These are phyloP conservation scores for Siniperca obscura DNA, from an alignment of 2,797 vertebrate genomes.

Conservation along the genomic window DNA sequence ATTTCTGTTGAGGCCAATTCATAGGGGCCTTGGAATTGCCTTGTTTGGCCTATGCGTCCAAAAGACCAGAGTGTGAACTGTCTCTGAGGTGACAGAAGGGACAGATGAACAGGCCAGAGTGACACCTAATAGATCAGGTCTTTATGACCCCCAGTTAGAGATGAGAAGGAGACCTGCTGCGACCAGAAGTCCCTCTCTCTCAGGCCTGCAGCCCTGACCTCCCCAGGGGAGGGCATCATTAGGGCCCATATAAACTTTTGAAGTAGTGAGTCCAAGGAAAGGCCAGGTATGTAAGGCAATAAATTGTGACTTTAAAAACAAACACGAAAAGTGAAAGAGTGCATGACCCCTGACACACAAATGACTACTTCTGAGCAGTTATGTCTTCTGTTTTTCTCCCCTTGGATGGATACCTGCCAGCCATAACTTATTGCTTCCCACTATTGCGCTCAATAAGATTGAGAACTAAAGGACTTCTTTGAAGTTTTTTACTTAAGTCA, in stretches of 20 bases:
- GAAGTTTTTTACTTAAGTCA: conserved; percentile 60
- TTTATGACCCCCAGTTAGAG: conserved; percentile 77
- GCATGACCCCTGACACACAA: conserved; percentile 69
- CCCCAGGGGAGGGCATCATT: conserved; percentile 66
- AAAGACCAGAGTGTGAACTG: conserved; percentile 42
- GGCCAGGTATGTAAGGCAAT: conserved; percentile 79
- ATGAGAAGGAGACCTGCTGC: conserved; percentile 73
- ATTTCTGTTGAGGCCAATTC: conserved; percentile 41
- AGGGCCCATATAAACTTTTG: conserved; percentile 81
- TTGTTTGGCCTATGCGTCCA: neutral
- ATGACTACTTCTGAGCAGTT: conserved; percentile 70
- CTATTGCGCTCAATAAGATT: conserved; percentile 53
- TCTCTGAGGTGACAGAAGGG: conserved; percentile 65
- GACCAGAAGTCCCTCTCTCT: conserved; percentile 66
- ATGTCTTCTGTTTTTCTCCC: conserved; percentile 75
- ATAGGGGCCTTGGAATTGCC: conserved; percentile 16
- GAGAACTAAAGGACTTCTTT: conserved; percentile 65
- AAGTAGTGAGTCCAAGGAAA: conserved; percentile 74
- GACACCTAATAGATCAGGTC: conserved; percentile 78
- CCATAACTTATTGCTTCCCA: conserved; percentile 70
- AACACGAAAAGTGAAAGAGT: conserved; percentile 79
- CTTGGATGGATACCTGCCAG: conserved; percentile 73
- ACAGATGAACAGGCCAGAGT: conserved; percentile 64
- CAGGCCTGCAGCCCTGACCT: conserved; percentile 67
- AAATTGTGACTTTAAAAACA: conserved; percentile 80